A percentile compares a stretch with the other conserved stretches of the same genome.
These are phyloP conservation scores for Alces alces DNA, from an alignment of 2,113 vertebrate genomes.

Conservation along the genomic window DNA sequence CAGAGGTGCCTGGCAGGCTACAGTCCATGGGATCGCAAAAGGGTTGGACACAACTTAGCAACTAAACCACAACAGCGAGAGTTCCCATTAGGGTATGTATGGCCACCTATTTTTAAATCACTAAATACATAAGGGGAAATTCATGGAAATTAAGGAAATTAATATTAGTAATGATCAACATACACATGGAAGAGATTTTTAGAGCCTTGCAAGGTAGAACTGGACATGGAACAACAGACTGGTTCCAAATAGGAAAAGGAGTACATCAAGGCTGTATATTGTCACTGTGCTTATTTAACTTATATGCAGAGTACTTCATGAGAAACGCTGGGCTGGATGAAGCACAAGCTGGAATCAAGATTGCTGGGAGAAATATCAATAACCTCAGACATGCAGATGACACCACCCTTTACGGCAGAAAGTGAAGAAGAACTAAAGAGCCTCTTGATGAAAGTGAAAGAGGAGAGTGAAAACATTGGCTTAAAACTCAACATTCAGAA, in stretches of 20 bases:
- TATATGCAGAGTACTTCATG: background rate
- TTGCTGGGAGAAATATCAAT: background rate
- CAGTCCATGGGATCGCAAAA: background rate
- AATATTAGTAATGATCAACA: background rate
- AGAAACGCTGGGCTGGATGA: background rate
- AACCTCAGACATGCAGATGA: background rate
- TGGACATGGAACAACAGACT: background rate
- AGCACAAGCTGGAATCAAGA: background rate
- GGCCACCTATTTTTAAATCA: background rate
- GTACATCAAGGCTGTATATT: background rate
- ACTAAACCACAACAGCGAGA: background rate
- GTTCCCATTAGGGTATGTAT: background rate
- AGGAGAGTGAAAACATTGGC: background rate
- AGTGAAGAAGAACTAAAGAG: background rate
- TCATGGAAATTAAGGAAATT: background rate
- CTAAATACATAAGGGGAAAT: background rate
- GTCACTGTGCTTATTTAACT: background rate
- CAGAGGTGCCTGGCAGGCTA: background rate
- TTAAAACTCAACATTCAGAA: background rate
- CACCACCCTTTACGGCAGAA: background rate
- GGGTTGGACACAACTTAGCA: background rate
- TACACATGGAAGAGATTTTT: background rate
- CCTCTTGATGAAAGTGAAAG: background rate
- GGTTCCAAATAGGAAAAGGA: background rate
- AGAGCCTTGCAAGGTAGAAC: background rate